Base-by-base conservation (phyloP, 2,888 invertebrate species). In the Drosophila pseudotakahashii region DNA sequence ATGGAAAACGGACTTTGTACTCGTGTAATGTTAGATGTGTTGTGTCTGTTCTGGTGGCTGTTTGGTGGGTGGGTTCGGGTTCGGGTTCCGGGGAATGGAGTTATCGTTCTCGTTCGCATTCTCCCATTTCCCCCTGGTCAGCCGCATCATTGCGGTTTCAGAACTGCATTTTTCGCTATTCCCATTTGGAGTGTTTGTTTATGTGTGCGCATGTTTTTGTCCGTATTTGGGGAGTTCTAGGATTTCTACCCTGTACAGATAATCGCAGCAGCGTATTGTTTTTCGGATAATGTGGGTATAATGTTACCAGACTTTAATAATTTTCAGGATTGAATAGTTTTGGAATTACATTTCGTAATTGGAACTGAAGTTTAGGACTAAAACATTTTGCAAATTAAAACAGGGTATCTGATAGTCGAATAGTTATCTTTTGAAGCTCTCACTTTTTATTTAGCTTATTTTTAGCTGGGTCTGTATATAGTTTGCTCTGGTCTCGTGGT, bases 401-500 rank as follows among this genome's bases (percentile, higher is more conserved):
- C 19, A 2, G 19, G 51, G 57, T 58, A 58, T 5, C 39, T 32
- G 6, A n/a, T 32, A 6, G 52, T 19, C n/a, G 10, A 10, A 7
- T 19, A 6, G 3, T 2, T 3, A 5, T 9, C 10, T n/a, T 26
- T 14, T 2, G 7, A 11, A 32, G n/a, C 9, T 19, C 53, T 30
- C 6, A 42, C 23, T 54, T 64, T 42, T 41, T 42, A 26, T 32
- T 13, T 34, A 14, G 45, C 16, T 30, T 48, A 62, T 58, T 58
- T 51, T 68, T 47, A 30, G 66, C 47, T 44, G 32, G 51, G 47
- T 45, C 61, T 62, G 70, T 64, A 67, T 72, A 66, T 78, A 79
- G 80, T 80, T 81, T 59, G 66, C 80, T 69, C 73, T 84, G 81
- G 78, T 84, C 78, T 81, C 73, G 61, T 76, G 78, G 75, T 75